Evolutionary conservation across 2,888 invertebrate genomes (phyloP).

Genomic region (Anarsia innoxiella): DNA sequence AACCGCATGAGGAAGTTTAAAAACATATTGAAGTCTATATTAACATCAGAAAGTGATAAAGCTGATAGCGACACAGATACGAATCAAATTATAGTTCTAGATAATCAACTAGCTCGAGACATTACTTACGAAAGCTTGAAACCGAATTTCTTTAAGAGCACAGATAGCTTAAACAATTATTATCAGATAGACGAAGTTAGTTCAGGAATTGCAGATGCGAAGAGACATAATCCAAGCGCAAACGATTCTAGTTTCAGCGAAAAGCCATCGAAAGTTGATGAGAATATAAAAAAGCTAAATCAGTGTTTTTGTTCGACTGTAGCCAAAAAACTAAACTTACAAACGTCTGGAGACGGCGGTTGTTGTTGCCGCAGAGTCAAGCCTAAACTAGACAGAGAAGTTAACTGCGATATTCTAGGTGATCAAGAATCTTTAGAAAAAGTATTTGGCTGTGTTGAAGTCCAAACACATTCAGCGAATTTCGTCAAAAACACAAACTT

Average conservation of each 20-base stretch:
- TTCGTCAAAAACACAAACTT: too few species aligned
- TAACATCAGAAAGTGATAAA: conserved; percentile 26
- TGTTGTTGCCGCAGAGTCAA: conserved; percentile 18
- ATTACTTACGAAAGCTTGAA: conserved; percentile 34
- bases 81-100: conserved; percentile 25
- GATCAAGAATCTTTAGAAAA: conserved; percentile 18
- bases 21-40: conserved; percentile 38
- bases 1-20: conserved; percentile 31
- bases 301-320: conserved; percentile 1
- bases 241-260: too few species aligned
- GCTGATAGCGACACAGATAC: conserved; percentile 40
- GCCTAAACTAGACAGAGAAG: conserved; percentile 22
- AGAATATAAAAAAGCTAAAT: too few species aligned
- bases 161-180: conserved; percentile 42
- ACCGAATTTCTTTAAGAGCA: conserved; percentile 33
- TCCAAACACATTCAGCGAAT: too few species aligned
- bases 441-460: too few species aligned
- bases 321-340: conserved; percentile 1
- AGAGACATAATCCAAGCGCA: too few species aligned
- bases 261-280: too few species aligned
- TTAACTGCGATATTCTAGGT: too few species aligned
- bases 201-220: too few species aligned
- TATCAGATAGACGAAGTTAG: too few species aligned
- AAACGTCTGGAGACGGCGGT: neutral
- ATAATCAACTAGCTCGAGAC: conserved; percentile 33